Base-by-base conservation (phyloP, 2,113 vertebrate genomes). In the Peromyscus californicus region DNA sequence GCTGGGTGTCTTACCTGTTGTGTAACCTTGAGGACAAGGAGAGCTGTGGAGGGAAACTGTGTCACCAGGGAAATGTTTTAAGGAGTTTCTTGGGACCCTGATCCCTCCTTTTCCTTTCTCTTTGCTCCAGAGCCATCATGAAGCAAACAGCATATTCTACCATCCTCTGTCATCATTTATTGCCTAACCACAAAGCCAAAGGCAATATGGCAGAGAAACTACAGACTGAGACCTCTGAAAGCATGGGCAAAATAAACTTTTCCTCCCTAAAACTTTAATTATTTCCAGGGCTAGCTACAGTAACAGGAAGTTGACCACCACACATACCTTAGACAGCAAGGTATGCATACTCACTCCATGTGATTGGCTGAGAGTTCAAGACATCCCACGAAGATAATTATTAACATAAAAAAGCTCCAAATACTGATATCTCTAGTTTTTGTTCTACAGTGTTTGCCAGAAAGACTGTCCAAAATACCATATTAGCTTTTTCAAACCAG, bases 381-480 rank as follows among this genome's bases (percentile, higher is more conserved):
- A 39, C 1, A 42, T 63, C 11, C 69, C 29, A 59, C 48, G 5
- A 45, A 72, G 42, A 11, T 17, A 88, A 69, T 54, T 69, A 26
- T 57, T 65, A 57, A 42, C 78, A 31, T 67, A 93, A 97, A 97
- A 42, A 88, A 63, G n/a, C 5, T 59, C 29, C 33, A 89, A 85
- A 61, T 33, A n/a, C 11, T 17, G 17, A 29, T 22, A 72, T 22
- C 26, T 26, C 24, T 65, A 5, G 4, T 36, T 24, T 31, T 69
- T 84, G 65, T 69, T 78, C 82, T 39, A 26, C 13, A 48, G n/a
- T 12, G 2, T 76, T 63, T 92, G 42, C 26, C 70, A 86, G 42
- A 21, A 92, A 42, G 22, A 69, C 33, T 85, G 12, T 83, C 89
- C 78, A 96, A 89, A 89, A 89, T 76, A 76, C 10, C 57, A 86